These are phyloP conservation scores for Drosophila lowei DNA, from an alignment of 1,140 invertebrate species.

Conservation along the genomic window DNA sequence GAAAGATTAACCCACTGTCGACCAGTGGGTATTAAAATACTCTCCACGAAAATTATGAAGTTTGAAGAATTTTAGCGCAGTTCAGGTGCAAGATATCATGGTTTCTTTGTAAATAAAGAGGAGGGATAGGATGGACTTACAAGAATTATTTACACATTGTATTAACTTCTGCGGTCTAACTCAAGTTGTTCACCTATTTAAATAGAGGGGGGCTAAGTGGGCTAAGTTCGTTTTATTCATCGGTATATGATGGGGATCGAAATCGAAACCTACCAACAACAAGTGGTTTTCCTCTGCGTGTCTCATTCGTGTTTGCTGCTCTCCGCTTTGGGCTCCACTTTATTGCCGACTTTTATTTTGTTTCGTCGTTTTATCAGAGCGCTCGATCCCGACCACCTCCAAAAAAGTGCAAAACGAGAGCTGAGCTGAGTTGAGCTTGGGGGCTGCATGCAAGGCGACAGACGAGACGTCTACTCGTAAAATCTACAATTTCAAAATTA, in stretches of 20 bases:
- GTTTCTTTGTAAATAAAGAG: too few relatives aligned
- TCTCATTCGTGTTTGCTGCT: constrained; percentile 63
- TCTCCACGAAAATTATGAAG: too few relatives aligned
- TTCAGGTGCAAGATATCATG: too few relatives aligned
- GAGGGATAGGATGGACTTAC: too few relatives aligned
- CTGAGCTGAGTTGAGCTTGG: constrained; percentile 20
- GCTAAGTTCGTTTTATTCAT: too few relatives aligned
- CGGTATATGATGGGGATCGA: constrained; percentile 7
- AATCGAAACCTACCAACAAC: constrained; percentile 45
- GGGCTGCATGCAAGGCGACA: constrained; percentile 27
- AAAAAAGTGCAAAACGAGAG: constrained; percentile 63
- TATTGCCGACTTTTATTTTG: constrained; percentile 69
- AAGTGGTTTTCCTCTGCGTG: constrained; percentile 62
- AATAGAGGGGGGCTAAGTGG: too few relatives aligned
- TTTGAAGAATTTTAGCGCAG: too few relatives aligned
- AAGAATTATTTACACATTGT: too few relatives aligned
- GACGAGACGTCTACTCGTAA: constrained; percentile 26
- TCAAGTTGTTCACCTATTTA: too few relatives aligned
- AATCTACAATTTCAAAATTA: constrained; percentile 57
- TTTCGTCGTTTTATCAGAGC: constrained; percentile 68
- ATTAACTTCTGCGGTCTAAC: too few relatives aligned
- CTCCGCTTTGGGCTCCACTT: constrained; percentile 57
- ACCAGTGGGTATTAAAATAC: too few relatives aligned
- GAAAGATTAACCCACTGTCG: too few relatives aligned
- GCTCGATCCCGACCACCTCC: constrained; percentile 56